Base-by-base conservation (phyloP, 2,113 vertebrate genomes). In the Entomyzon cyanotis region DNA sequence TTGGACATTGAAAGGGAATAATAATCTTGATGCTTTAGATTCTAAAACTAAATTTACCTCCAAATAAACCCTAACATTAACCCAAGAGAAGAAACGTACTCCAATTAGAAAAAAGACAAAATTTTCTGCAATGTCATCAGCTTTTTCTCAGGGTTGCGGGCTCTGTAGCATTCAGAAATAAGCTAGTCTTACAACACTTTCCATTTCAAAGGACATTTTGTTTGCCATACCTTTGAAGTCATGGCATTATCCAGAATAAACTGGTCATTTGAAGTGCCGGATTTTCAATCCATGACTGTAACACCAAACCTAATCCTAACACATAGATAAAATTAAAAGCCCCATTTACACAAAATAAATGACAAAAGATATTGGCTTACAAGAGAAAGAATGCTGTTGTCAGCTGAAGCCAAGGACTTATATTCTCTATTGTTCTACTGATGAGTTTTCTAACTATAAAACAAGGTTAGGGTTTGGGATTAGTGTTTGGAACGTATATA, bases 401-500 rank as follows among this genome's bases (percentile, higher is more conserved):
- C 47, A 87, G 42, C 28, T 89, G 64, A 84, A 95, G 23, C 4
- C 20, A 42, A 71, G 23, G 60, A 78, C 68, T 87, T 93, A 82
- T 59, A 63, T 67, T 87, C 37, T 79, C n/a, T 67, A 3, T 78
- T 78, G 47, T 67, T 96, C 69, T 68, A 31, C 39, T 63, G 56
- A 70, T 39, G 47, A 93, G 60, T 93, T 92, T 95, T 87, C 42
- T 75, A 78, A 71, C 69, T 64, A 79, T 78, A 91, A 94, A 91
- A 82, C 70, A 78, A 78, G n/a, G 30, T 44, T 89, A 84, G 14
- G 8, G 18, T 77, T 96, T 86, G 24, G 22, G 55, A 84, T 74
- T 91, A 74, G 73, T 49, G 42, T 80, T 76, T 87, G 47, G 37
- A 69, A 91, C 52, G 71, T 77, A 56, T 3, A 64, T 49, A 31